phyloP scores from a whole-genome alignment of 2,888 invertebrate species.

The Eupithecia centaureata region DNA sequence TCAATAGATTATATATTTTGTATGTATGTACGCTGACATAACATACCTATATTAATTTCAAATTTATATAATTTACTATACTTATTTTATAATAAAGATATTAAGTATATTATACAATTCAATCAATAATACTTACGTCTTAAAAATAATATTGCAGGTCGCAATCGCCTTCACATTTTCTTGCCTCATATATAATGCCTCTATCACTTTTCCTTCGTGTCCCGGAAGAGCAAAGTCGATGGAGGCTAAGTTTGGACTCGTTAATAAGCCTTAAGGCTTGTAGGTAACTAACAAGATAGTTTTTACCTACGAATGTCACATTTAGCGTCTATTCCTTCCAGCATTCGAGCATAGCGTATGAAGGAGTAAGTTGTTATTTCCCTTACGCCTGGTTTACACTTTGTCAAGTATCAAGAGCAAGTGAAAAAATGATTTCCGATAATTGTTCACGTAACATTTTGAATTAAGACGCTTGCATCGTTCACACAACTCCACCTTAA shows the following conservation, averaged over 20 bases:
- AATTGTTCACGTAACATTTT: no score
- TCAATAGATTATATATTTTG: slow-evolving; percentile 47
- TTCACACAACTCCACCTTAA: no score
- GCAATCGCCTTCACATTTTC: slow-evolving; percentile 65
- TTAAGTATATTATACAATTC: slow-evolving; percentile 67
- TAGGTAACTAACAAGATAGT: neutral
- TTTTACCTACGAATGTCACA: slow-evolving; percentile 10
- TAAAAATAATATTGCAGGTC: slow-evolving; percentile 78
- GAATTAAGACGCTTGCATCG: no score
- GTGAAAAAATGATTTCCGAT: no score
- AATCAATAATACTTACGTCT: slow-evolving; percentile 70
- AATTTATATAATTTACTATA: slow-evolving; percentile 55
- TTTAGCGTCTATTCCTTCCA: neutral
- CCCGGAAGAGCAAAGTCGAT: slow-evolving; percentile 30
- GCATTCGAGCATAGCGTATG: neutral
- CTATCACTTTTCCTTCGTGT: slow-evolving; percentile 33
- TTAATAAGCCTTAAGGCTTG: neutral
- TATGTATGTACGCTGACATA: slow-evolving; percentile 38
- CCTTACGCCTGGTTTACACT: no score
- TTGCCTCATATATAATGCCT: slow-evolving; percentile 41
- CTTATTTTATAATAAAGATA: slow-evolving; percentile 49
- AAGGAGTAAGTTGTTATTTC: no score
- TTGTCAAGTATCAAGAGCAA: no score
- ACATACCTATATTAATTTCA: slow-evolving; percentile 38
- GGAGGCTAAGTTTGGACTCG: slow-evolving; percentile 30